phyloP scores from a whole-genome alignment of 1,140 invertebrate species.

The Proctacanthus coquilletti region DNA sequence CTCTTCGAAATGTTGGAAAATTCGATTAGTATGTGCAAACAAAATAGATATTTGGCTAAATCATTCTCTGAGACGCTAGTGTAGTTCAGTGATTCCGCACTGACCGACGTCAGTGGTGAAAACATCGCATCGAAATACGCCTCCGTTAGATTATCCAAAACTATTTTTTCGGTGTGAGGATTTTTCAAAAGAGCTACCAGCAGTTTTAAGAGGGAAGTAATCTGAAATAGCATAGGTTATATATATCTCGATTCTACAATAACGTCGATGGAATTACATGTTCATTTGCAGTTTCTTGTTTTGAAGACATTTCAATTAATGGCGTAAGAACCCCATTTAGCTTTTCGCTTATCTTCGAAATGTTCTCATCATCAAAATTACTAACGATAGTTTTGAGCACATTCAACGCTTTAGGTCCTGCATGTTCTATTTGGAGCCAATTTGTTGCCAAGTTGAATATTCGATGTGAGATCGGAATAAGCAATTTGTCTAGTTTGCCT shows the following conservation, averaged over 20 bases:
- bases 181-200: constrained; percentile 15
- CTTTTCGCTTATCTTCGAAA: no score
- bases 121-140: constrained; percentile 28
- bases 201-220: constrained; percentile 17
- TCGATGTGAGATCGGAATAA: no score
- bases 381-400: not conserved
- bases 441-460: not conserved
- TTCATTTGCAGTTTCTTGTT: no score
- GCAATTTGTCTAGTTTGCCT: no score
- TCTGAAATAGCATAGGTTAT: no score
- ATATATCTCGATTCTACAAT: no score
- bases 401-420: not conserved
- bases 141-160: constrained; percentile 21
- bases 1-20: constrained; percentile 25
- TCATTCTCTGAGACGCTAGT: constrained; percentile 13
- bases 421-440: not conserved
- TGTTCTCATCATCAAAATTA: no score
- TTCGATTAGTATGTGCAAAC: constrained; percentile 19
- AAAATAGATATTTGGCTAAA: constrained; percentile 22
- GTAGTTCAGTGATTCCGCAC: constrained; percentile 13
- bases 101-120: constrained; percentile 10
- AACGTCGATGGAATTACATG: no score
- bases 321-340: no score
- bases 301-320: no score
- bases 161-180: constrained; percentile 20